Conservation (phyloP, 2,888 invertebrate genomes). For the Ichneumoninae sp. region DNA sequence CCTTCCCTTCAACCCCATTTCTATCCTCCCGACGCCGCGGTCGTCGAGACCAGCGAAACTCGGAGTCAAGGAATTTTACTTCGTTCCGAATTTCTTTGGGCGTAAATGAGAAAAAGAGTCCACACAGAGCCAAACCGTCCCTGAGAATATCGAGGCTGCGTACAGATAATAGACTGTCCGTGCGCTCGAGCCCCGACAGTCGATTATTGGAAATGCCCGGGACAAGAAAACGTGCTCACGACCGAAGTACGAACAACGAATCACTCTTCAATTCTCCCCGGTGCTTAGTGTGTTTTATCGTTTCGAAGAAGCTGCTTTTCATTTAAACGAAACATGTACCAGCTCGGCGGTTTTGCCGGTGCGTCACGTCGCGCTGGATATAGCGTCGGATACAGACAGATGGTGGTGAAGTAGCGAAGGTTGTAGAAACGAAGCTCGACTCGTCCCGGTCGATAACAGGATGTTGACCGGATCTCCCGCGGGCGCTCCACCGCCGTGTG, state of each 20-base stretch:
- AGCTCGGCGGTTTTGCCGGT: not conserved
- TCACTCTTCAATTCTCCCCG: constrained; percentile 21
- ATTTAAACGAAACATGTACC: constrained; percentile 3
- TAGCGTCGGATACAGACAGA: not conserved
- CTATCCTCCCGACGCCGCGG: constrained; percentile 20
- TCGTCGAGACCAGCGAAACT: constrained; percentile 27
- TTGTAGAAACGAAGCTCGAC: constrained; percentile 28
- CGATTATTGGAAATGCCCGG: constrained; percentile 52
- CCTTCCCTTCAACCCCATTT: constrained; percentile 22
- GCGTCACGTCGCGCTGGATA: constrained; percentile 18
- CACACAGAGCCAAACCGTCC: not conserved
- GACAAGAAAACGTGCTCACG: constrained; percentile 19
- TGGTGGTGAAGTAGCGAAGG: constrained; percentile 2
- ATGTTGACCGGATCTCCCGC: constrained; percentile 58
- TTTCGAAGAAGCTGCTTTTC: constrained; percentile 9
- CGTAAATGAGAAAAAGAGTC: constrained; percentile 1
- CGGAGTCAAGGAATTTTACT: constrained; percentile 45
- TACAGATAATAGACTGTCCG: constrained; percentile 33
- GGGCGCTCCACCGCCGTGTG: constrained; percentile 33
- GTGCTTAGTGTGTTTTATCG: not conserved
- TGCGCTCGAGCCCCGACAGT: constrained; percentile 41
- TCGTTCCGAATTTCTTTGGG: constrained; percentile 29
- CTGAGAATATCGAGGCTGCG: constrained; percentile 12
- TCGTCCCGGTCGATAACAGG: constrained; percentile 55
- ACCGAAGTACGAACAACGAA: constrained; percentile 30